Conservation (phyloP, 2,888 invertebrate species). For the Sisyra terminalis region DNA sequence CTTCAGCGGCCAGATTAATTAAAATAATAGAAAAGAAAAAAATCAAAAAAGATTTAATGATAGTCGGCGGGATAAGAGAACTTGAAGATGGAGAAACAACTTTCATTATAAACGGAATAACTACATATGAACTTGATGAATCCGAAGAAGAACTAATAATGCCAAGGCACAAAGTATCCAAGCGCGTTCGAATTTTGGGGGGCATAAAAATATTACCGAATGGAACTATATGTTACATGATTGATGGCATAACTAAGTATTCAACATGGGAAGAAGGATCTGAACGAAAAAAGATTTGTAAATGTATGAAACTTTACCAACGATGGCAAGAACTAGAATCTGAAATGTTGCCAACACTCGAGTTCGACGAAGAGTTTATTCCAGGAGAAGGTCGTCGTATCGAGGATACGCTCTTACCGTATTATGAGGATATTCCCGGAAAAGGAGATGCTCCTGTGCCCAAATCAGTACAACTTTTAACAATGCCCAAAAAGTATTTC, state of each 20-base stretch:
- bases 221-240: background rate
- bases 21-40: background rate
- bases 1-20: background rate
- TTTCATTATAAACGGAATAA: conserved; percentile 9
- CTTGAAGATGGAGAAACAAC: conserved; percentile 5
- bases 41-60: background rate
- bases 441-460: background rate
- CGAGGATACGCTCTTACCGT: conserved; percentile 1
- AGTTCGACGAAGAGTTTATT: conserved; percentile 16
- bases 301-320: conserved; percentile 1
- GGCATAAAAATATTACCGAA: conserved; percentile 1
- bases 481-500: conserved; percentile 8
- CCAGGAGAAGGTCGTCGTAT: conserved; percentile 10
- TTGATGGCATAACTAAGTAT: background rate
- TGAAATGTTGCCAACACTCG: conserved; percentile 4
- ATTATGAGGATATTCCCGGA: background rate
- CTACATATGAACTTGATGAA: background rate
- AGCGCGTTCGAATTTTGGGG: background rate
- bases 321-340: conserved; percentile 2
- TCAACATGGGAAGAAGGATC: too few species aligned
- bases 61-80: conserved; percentile 8
- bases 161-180: background rate
- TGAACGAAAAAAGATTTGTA: background rate
- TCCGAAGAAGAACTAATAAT: background rate
- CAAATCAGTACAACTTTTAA: background rate